A percentile compares a stretch with the other conserved stretches of the same genome.
Conservation (phyloP, 2,797 vertebrate species). For the Zalophus californianus region DNA sequence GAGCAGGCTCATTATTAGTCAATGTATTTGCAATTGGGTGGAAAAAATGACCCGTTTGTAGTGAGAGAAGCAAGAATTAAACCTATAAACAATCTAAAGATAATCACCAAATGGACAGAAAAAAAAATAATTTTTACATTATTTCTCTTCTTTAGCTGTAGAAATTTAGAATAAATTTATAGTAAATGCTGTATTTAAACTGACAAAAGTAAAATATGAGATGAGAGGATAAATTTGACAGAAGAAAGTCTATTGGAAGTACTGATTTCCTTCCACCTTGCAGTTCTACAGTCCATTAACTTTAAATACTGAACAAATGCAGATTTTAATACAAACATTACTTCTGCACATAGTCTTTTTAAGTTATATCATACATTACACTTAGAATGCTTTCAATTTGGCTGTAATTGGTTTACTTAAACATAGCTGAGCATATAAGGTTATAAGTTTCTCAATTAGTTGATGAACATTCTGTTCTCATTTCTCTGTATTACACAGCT, state of each 20-base stretch:
- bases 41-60: constrained; percentile 59
- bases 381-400: constrained; percentile 58
- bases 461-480: not conserved
- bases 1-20: constrained; percentile 15
- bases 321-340: constrained; percentile 63
- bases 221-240: constrained; percentile 69
- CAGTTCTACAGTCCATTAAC: constrained; percentile 42
- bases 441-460: not conserved
- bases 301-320: constrained; percentile 75
- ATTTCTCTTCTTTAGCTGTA: constrained; percentile 58
- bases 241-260: constrained; percentile 45
- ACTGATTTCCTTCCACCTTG: constrained; percentile 25
- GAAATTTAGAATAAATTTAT: constrained; percentile 62
- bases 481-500: not conserved
- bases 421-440: not conserved
- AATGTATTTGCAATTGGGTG: not conserved
- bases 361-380: constrained; percentile 50
- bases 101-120: constrained; percentile 63
- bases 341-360: constrained; percentile 50
- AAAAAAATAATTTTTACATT: constrained; percentile 61
- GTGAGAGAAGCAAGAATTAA: constrained; percentile 69
- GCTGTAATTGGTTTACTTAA: constrained; percentile 54
- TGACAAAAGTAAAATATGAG: constrained; percentile 59
- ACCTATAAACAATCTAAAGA: constrained; percentile 63
- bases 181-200: not conserved